A percentile compares a stretch with the other conserved stretches of the same genome.
Evolutionary conservation across 2,888 invertebrate genomes (phyloP).

Genomic region (Spilarctia lutea): DNA sequence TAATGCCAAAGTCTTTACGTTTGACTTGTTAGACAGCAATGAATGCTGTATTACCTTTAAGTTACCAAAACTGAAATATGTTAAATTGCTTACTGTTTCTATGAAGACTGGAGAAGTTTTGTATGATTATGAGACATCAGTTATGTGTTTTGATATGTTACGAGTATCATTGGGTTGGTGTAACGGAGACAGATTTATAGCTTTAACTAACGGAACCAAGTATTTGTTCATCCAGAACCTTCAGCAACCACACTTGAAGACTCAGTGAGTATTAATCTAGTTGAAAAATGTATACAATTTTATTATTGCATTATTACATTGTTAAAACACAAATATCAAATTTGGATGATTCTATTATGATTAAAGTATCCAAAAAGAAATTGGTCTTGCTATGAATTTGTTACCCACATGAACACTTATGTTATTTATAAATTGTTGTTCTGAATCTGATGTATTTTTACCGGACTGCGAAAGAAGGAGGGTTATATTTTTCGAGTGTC

Average conservation of each 20-base stretch:
- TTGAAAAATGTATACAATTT: neutral
- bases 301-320: neutral
- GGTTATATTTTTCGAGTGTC: too few relatives aligned
- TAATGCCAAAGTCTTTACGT: conserved; percentile 65
- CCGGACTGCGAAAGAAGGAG: too few relatives aligned
- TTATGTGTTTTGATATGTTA: conserved; percentile 52
- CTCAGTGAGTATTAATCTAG: conserved; percentile 58
- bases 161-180: conserved; percentile 75
- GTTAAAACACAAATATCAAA: neutral
- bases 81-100: conserved; percentile 64
- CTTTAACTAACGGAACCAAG: conserved; percentile 74
- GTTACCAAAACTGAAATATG: conserved; percentile 29
- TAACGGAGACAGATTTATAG: conserved; percentile 74
- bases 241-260: conserved; percentile 63
- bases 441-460: too few relatives aligned
- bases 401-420: too few relatives aligned
- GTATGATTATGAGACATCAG: conserved; percentile 55
- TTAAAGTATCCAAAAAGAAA: too few relatives aligned
- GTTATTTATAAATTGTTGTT: too few relatives aligned
- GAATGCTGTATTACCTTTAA: conserved; percentile 72
- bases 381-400: too few relatives aligned
- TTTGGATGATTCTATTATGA: neutral
- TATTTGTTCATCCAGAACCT: conserved; percentile 74
- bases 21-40: conserved; percentile 72
- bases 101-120: conserved; percentile 67